Evolutionary conservation across 2,113 vertebrate genomes (phyloP).

Genomic region (Tychaedon coryphoeus): DNA sequence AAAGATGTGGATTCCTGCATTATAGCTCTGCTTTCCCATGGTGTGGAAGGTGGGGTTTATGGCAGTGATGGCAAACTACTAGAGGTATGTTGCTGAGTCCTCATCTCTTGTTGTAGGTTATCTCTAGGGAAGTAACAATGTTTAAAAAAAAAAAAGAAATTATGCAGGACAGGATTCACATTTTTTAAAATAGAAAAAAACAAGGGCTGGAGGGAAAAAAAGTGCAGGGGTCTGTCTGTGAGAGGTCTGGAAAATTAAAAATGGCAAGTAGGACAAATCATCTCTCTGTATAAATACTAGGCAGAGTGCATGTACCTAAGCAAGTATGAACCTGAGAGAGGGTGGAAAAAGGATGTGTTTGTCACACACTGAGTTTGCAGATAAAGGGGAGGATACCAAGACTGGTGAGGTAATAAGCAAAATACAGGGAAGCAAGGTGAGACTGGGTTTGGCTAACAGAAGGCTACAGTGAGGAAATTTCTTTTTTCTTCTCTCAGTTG

Average conservation of each 20-base stretch:
- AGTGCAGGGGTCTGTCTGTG: neutral
- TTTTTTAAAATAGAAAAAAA: neutral
- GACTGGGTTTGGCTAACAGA: neutral
- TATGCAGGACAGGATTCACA: neutral
- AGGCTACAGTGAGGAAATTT: neutral
- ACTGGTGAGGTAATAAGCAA: neutral
- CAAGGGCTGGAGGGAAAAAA: neutral
- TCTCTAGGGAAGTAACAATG: neutral
- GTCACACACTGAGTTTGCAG: neutral
- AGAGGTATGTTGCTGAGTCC: constrained; percentile 71
- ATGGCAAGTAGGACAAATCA: neutral
- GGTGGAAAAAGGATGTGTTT: neutral
- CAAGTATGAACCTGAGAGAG: neutral
- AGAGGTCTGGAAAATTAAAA: neutral
- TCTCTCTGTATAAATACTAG: neutral
- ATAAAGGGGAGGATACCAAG: neutral
- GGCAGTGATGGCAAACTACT: constrained; percentile 88
- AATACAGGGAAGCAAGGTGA: neutral
- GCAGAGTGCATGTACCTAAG: neutral
- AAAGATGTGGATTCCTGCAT: constrained; percentile 81
- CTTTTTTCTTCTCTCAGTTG: constrained; percentile 72
- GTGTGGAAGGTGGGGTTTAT: constrained; percentile 90
- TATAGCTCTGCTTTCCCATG: constrained; percentile 92
- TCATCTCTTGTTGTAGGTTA: neutral
- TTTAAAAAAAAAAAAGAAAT: neutral